These are phyloP conservation scores for Thalpophila matura DNA, from an alignment of 2,888 invertebrate species.

Conservation along the genomic window DNA sequence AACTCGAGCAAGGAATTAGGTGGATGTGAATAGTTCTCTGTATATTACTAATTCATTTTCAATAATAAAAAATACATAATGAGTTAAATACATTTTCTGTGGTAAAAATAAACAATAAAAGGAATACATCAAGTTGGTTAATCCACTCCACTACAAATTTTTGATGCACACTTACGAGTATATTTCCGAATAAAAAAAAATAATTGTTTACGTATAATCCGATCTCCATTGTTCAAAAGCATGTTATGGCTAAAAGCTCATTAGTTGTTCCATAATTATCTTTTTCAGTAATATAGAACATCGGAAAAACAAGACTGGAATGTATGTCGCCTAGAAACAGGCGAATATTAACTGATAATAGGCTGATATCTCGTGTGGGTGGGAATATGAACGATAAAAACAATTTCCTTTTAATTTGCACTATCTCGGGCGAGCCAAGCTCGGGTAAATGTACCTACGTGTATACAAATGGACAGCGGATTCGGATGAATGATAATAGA, in stretches of 20 bases:
- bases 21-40: constrained; percentile 22
- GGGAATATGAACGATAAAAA: constrained; percentile 35
- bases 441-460: constrained; percentile 43
- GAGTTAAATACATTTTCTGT: neutral
- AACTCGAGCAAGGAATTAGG: neutral
- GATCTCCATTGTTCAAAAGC: constrained; percentile 23
- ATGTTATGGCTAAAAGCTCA: constrained; percentile 39
- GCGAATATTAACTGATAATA: constrained; percentile 6
- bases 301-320: constrained; percentile 5
- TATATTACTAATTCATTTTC: constrained; percentile 24
- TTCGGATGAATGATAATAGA: constrained; percentile 44
- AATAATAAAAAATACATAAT: neutral
- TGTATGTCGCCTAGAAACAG: neutral
- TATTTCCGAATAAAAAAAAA: neutral
- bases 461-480: constrained; percentile 54
- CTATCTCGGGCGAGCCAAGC: constrained; percentile 56
- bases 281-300: constrained; percentile 12
- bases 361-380: constrained; percentile 11
- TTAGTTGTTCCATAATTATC: constrained; percentile 25
- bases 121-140: too few relatives aligned
- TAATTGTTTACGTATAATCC: constrained; percentile 9
- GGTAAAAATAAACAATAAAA: neutral
- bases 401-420: constrained; percentile 52
- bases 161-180: too few relatives aligned
- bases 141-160: too few relatives aligned